Conservation (phyloP, 1,140 invertebrate genomes). For the Capitella teleta region DNA sequence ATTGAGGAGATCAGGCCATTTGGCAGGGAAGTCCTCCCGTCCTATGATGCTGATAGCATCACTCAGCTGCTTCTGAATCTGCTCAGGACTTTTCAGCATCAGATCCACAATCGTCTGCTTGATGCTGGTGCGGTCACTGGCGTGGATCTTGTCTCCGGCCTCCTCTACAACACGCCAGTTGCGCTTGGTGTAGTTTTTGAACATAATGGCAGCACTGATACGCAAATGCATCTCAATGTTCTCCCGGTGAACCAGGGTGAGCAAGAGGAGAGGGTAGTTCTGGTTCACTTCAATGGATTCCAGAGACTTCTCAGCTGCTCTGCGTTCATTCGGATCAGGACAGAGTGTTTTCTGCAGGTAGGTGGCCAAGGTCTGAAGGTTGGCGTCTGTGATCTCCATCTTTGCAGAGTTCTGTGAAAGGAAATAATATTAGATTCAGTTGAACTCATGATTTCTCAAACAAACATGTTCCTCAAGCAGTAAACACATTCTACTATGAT, state of each 20-base stretch:
- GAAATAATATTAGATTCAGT: too few relatives aligned
- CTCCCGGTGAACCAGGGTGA: constrained; percentile 69
- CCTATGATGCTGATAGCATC: constrained; percentile 94
- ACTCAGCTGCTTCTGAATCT: constrained; percentile 86
- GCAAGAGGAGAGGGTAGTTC: constrained; percentile 76
- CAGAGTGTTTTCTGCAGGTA: constrained; percentile 83
- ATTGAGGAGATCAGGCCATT: constrained; percentile 80
- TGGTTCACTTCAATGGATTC: constrained; percentile 79
- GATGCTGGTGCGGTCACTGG: constrained; percentile 62
- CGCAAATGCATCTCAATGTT: constrained; percentile 65
- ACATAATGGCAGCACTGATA: constrained; percentile 77
- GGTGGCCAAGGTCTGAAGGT: constrained; percentile 58
- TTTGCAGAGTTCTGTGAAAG: too few relatives aligned
- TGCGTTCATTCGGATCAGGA: constrained; percentile 63
- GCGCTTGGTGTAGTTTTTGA: constrained; percentile 93
- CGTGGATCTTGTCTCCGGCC: constrained; percentile 64
- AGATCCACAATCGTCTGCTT: constrained; percentile 79
- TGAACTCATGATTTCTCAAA: too few relatives aligned
- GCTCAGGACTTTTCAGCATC: constrained; percentile 81
- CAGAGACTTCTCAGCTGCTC: constrained; percentile 81
- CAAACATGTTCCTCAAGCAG: too few relatives aligned
- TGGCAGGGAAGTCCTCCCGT: constrained; percentile 81
- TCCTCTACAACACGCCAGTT: constrained; percentile 89
- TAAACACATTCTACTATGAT: too few relatives aligned
- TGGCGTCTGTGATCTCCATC: constrained; percentile 25